Evolutionary conservation across 2,113 vertebrate genomes (phyloP).

Genomic region (Pangasianodon gigas): DNA sequence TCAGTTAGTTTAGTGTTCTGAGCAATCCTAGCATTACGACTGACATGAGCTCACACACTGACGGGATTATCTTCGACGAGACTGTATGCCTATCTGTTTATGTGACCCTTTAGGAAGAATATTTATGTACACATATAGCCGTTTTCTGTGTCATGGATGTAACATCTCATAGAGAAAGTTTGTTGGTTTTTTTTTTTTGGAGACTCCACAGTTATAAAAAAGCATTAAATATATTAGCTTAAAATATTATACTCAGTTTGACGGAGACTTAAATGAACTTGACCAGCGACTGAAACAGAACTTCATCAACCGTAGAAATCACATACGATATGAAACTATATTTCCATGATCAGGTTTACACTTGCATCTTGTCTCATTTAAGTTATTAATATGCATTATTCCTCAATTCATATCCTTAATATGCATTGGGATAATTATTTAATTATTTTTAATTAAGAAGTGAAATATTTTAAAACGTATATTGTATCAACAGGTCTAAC

Average conservation of each 20-base stretch:
- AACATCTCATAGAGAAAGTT: too few species aligned
- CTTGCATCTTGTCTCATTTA: too few species aligned
- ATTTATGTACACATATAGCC: not conserved
- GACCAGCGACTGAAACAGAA: not conserved
- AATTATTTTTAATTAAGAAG: not conserved
- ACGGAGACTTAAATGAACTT: too few species aligned
- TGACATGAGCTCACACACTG: not conserved
- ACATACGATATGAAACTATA: too few species aligned
- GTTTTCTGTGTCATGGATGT: too few species aligned
- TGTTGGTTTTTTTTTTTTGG: too few species aligned
- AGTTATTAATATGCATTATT: not conserved
- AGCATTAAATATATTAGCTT: too few species aligned
- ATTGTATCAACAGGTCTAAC: not conserved
- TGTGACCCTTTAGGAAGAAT: not conserved
- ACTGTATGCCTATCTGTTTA: not conserved
- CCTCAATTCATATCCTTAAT: not conserved
- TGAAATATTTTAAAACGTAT: too few species aligned
- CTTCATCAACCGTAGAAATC: too few species aligned
- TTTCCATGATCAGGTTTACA: too few species aligned
- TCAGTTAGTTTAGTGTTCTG: not conserved
- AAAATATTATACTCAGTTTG: too few species aligned
- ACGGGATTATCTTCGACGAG: not conserved
- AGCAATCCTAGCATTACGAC: not conserved
- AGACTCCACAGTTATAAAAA: too few species aligned
- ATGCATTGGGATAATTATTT: not conserved